Conservation (phyloP, 2,113 vertebrate genomes). For the Hemibagrus wyckioides region DNA sequence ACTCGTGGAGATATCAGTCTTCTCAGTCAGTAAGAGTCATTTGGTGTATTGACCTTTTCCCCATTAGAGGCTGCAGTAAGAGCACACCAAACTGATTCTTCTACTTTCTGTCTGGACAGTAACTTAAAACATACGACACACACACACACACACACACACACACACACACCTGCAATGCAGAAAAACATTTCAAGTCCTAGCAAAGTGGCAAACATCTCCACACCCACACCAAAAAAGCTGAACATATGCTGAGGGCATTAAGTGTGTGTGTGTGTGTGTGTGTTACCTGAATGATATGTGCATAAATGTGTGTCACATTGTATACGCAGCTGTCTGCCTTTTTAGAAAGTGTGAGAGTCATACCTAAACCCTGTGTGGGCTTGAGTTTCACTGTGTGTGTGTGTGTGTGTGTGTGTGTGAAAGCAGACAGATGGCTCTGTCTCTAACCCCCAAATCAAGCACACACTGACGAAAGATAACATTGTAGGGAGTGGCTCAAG, state of each 20-base stretch:
- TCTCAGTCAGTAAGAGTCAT: background rate
- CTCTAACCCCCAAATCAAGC: conserved; percentile 31
- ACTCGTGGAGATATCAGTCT: background rate
- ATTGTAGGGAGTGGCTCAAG: background rate
- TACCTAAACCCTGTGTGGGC: conserved; percentile 2
- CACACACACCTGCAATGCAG: background rate
- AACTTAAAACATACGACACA: conserved; percentile 1
- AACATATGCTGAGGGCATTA: background rate
- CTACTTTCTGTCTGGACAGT: conserved; percentile 33
- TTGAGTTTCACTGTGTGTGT: background rate
- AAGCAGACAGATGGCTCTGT: conserved; percentile 65
- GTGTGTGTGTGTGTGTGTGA: conserved; percentile 2
- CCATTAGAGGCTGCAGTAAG: conserved; percentile 19
- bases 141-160: conserved; percentile 24
- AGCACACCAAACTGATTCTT: conserved; percentile 9
- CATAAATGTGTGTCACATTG: background rate
- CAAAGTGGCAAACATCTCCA: conserved; percentile 26
- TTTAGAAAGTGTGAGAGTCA: background rate
- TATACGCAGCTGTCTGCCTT: conserved; percentile 14
- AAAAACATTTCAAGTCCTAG: background rate
- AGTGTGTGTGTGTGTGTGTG: background rate
- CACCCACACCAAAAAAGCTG: background rate
- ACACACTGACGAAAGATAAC: conserved; percentile 3
- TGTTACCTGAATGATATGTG: background rate
- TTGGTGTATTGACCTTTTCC: conserved; percentile 4